Evolutionary conservation across 2,797 vertebrate genomes (phyloP), one percentile per base, ranked within the genome.

Genomic region (Urocyon cinereoargenteus): DNA sequence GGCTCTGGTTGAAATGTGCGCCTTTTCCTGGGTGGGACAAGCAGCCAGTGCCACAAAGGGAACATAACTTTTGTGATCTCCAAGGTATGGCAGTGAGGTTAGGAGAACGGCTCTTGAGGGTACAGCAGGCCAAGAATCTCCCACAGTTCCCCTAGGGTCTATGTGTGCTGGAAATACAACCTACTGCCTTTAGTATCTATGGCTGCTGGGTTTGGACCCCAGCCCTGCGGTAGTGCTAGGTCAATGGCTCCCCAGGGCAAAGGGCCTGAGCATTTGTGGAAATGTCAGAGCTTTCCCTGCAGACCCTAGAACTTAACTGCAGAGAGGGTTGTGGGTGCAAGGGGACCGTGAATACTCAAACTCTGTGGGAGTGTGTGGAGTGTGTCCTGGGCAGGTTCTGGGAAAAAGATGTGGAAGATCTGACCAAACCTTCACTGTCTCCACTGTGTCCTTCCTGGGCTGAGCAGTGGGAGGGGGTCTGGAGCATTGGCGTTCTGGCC

Each of bases 1-100:
- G 51, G 11, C 53, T 70, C 45, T 90, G 81, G n/a, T 36, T 84
- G 86, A 89, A 94, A 73, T 53, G 45, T 59, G 70, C 12, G 16
- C 87, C 64, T 64, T 92, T 79, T 93, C 66, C 75, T 86, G 81
- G 91, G 94, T 86, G 77, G 91, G 94, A 96, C 93, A 55, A 83
- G 79, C 59, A 36, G 86, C 49, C 36, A 3, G 77, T 85, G 72
- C 51, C 68, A 62, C 24, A 31, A 90, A 88, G 62, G 79, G 57
- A 90, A 92, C 95, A 62, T 61, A 96, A 98, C 84, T 98, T 98
- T 81, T 86, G 57, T 36, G 24, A 70, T 86, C 90, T 88, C 10
- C 19, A 2, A 78, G 82, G 12, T 81, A 0, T 57, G 45, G 40
- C 59, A 14, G 36, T 16, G 55, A 87, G 77, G 24, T 81, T 62